Percentiles rank a stretch among this genome's conserved stretches.
Evolutionary conservation across 2,888 invertebrate genomes (phyloP).

Genomic region (Troides oblongomaculatus): DNA sequence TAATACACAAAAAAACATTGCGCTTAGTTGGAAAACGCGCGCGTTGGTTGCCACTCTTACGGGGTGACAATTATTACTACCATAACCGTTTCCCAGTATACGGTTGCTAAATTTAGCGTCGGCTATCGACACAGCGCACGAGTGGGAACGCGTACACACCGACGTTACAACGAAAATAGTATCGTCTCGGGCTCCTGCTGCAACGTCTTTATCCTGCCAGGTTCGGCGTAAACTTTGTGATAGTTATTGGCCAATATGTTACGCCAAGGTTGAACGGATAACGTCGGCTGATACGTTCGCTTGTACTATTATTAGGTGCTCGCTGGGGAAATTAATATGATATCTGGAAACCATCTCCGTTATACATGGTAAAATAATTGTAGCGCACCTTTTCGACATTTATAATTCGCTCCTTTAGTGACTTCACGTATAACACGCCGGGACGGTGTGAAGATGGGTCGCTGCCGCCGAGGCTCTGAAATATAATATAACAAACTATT

Average conservation of each 20-base stretch:
- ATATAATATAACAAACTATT: constrained; percentile 25
- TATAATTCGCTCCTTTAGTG: constrained; percentile 53
- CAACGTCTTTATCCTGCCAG: constrained; percentile 48
- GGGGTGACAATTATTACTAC: constrained; percentile 63
- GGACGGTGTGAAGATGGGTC: constrained; percentile 66
- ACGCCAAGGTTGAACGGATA: constrained; percentile 25
- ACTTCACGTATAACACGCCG: constrained; percentile 52
- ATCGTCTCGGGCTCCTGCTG: constrained; percentile 48
- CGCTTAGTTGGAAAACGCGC: constrained; percentile 34
- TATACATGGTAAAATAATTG: constrained; percentile 17
- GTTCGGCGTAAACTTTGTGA: constrained; percentile 36
- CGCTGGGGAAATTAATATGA: constrained; percentile 22
- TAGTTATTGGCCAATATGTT: constrained; percentile 35
- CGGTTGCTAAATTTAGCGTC: constrained; percentile 56
- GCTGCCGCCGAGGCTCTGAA: constrained; percentile 55
- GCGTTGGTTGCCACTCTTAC: constrained; percentile 13
- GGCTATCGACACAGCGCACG: constrained; percentile 47
- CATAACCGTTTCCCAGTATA: constrained; percentile 59
- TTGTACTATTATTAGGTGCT: constrained; percentile 28
- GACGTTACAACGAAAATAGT: constrained; percentile 51
- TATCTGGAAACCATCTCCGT: constrained; percentile 27
- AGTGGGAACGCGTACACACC: constrained; percentile 45
- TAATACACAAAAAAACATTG: too few relatives aligned
- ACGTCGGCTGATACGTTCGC: constrained; percentile 14
- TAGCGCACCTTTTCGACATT: constrained; percentile 57